These are phyloP conservation scores for Catocala nupta DNA, from an alignment of 2,888 invertebrate genomes.

Conservation along the genomic window DNA sequence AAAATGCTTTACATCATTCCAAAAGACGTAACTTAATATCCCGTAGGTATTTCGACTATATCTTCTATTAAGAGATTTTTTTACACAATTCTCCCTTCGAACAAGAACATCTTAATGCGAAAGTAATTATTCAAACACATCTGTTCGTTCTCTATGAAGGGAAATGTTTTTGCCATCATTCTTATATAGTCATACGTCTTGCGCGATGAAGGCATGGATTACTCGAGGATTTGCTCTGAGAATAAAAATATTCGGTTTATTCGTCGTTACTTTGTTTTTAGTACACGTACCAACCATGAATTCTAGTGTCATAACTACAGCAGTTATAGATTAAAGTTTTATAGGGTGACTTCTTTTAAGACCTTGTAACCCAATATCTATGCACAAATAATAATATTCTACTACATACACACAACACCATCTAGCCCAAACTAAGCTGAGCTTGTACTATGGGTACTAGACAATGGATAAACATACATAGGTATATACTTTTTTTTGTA, in stretches of 20 bases:
- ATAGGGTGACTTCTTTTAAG: background rate
- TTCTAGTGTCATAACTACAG: background rate
- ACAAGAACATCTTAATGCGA: slow-evolving; percentile 41
- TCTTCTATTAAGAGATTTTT: slow-evolving; percentile 29
- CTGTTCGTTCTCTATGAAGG: slow-evolving; percentile 70
- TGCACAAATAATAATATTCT: too few species aligned
- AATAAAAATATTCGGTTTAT: slow-evolving; percentile 63
- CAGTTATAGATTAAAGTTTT: background rate
- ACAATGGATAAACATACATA: too few species aligned
- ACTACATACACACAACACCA: too few species aligned
- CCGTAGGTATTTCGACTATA: background rate
- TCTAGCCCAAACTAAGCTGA: too few species aligned
- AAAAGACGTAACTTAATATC: too few species aligned
- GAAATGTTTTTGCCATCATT: slow-evolving; percentile 53
- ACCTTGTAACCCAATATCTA: too few species aligned
- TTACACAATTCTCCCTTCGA: slow-evolving; percentile 23
- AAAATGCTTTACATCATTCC: too few species aligned
- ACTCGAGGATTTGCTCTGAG: slow-evolving; percentile 62
- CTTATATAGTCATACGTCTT: slow-evolving; percentile 50
- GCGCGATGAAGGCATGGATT: slow-evolving; percentile 63
- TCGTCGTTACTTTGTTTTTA: slow-evolving; percentile 56
- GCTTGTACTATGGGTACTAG: too few species aligned
- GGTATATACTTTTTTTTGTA: too few species aligned
- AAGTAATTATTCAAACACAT: slow-evolving; percentile 73
- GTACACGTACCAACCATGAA: slow-evolving; percentile 2